Evolutionary conservation across 1,140 invertebrate species (phyloP).

Genomic region (Grapholita molesta): DNA sequence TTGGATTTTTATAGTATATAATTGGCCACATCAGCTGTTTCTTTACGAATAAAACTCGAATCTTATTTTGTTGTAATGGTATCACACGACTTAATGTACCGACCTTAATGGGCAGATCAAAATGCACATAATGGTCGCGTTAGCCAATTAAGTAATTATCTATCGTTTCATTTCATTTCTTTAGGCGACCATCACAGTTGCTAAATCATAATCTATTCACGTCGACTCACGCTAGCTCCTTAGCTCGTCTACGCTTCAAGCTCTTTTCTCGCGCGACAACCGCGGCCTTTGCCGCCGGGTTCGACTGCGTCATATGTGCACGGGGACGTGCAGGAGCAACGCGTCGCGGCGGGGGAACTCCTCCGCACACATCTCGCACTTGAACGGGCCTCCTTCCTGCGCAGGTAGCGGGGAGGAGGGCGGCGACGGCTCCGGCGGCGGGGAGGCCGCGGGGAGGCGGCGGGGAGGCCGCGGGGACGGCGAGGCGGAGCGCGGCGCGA

Average conservation of each 20-base stretch:
- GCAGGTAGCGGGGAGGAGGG: conserved; percentile 6
- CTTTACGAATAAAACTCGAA: too few species aligned
- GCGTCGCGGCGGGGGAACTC: conserved; percentile 85
- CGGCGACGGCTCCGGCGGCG: neutral
- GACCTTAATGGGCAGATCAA: too few species aligned
- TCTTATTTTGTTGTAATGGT: too few species aligned
- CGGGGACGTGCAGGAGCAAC: conserved; percentile 86
- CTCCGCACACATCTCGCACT: conserved; percentile 89
- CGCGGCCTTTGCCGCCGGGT: neutral
- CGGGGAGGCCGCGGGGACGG: conserved; percentile 19
- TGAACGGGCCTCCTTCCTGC: conserved; percentile 67
- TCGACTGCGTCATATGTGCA: conserved; percentile 84
- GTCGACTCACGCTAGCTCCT: neutral
- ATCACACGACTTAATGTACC: too few species aligned
- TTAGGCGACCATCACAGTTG: neutral
- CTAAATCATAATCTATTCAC: neutral
- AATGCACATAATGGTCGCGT: too few species aligned
- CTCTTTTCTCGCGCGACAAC: neutral
- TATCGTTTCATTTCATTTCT: too few species aligned
- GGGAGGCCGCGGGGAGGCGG: conserved; percentile 20
- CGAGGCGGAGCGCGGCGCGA: conserved; percentile 34
- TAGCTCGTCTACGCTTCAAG: neutral
- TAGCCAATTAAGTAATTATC: too few species aligned
- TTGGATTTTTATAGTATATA: too few species aligned
- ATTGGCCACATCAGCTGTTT: too few species aligned